phyloP scores from a whole-genome alignment of 2,888 invertebrate species.

The Oithona nana region DNA sequence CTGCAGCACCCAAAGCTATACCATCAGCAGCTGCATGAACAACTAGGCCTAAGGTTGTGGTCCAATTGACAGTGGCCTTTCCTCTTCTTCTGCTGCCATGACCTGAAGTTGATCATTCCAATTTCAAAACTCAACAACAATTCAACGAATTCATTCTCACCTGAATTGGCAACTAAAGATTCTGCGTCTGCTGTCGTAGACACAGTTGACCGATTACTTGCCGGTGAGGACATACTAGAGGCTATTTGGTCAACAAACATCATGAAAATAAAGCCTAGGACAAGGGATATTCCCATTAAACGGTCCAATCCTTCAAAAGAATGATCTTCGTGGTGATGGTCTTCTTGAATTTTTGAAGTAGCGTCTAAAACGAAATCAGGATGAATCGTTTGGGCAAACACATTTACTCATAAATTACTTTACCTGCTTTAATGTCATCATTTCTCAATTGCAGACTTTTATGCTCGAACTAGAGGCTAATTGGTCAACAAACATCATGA shows the following conservation, averaged over 20 bases:
- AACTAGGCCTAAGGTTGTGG: constrained; percentile 87
- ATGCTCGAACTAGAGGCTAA: too few species aligned
- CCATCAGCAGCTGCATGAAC: constrained; percentile 80
- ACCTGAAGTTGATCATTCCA: background rate
- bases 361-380: too few species aligned
- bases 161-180: background rate
- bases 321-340: constrained; percentile 13
- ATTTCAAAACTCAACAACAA: background rate
- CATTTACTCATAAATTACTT: too few species aligned
- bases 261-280: constrained; percentile 94
- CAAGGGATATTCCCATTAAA: constrained; percentile 78
- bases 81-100: background rate
- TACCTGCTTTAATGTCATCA: too few species aligned
- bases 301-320: constrained; percentile 32
- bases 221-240: constrained; percentile 26
- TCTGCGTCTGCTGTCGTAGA: background rate
- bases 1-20: constrained; percentile 37
- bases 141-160: background rate
- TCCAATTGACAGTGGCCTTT: constrained; percentile 29
- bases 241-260: constrained; percentile 73
- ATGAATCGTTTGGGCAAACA: too few species aligned
- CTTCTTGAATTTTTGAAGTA: too few species aligned
- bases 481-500: constrained; percentile 93
- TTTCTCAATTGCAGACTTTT: too few species aligned
- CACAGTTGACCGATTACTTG: background rate